phyloP scores from a whole-genome alignment of 2,797 vertebrate species.

The Megalops cyprinoides region DNA sequence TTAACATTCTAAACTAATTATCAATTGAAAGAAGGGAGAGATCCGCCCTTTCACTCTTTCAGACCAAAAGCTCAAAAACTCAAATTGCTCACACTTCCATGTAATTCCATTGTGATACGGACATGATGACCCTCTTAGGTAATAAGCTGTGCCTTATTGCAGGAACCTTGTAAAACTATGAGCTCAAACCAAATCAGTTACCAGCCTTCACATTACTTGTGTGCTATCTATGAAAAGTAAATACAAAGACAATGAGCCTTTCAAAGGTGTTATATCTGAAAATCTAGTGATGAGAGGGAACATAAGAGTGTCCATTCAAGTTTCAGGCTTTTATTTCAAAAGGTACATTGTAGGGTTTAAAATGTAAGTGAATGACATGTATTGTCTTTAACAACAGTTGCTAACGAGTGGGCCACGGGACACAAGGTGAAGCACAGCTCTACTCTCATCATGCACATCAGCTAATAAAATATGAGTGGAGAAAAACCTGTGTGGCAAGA shows the following conservation, averaged over 20 bases:
- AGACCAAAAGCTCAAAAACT: background rate
- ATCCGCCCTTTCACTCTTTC: background rate
- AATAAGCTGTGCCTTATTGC: too few relatives aligned
- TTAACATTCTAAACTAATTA: background rate
- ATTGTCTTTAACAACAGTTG: too few relatives aligned
- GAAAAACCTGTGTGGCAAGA: background rate
- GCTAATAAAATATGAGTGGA: background rate
- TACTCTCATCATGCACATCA: background rate
- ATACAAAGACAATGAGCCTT: background rate
- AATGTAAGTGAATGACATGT: too few relatives aligned
- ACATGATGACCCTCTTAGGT: too few relatives aligned
- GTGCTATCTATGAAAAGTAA: too few relatives aligned
- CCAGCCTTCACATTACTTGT: background rate
- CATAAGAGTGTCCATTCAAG: too few relatives aligned
- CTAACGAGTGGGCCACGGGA: background rate
- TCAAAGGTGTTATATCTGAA: background rate
- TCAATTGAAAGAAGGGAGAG: background rate
- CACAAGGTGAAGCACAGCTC: background rate
- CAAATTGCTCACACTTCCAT: too few relatives aligned
- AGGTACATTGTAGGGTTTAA: too few relatives aligned
- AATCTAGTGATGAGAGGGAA: too few relatives aligned
- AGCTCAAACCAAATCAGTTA: background rate
- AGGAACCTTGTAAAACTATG: too few relatives aligned
- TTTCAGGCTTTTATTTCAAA: too few relatives aligned
- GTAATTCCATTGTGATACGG: too few relatives aligned